Conservation (phyloP, 2,888 invertebrate genomes). For the Cylindroiulus punctatus region DNA sequence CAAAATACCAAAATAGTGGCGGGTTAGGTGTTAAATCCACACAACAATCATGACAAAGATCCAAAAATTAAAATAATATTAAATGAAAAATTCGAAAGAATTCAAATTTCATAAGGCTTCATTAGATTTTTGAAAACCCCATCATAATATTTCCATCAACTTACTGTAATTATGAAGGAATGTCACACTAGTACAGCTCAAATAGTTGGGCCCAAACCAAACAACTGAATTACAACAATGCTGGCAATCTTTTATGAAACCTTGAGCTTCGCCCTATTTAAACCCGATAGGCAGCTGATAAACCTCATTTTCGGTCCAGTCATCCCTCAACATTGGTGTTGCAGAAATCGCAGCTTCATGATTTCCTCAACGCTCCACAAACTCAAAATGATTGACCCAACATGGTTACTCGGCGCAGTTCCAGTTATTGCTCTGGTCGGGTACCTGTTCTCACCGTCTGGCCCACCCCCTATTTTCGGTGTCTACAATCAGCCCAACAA, state of each 20-base stretch:
- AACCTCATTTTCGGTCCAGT: not conserved
- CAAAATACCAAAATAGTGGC: too few species aligned
- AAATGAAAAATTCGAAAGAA: too few species aligned
- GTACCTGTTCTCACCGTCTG: not conserved
- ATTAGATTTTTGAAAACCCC: too few species aligned
- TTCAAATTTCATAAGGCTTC: too few species aligned
- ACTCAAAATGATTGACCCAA: not conserved
- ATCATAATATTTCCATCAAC: too few species aligned
- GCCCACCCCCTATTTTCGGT: not conserved
- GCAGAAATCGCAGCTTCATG: not conserved
- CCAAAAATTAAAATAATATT: too few species aligned
- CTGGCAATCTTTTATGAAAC: not conserved
- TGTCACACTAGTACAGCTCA: not conserved
- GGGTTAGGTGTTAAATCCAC: too few species aligned
- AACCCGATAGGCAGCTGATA: not conserved
- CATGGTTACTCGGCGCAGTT: not conserved
- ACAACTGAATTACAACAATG: not conserved
- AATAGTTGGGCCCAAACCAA: not conserved
- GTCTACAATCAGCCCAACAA: constrained; percentile 37
- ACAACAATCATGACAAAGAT: too few species aligned
- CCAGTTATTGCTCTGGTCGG: not conserved
- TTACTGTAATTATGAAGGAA: too few species aligned
- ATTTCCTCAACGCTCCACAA: not conserved
- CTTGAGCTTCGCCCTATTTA: constrained; percentile 11
- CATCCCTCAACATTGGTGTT: not conserved